Evolutionary conservation across 2,888 invertebrate genomes (phyloP).

Genomic region (Caenorhabditis sp.): DNA sequence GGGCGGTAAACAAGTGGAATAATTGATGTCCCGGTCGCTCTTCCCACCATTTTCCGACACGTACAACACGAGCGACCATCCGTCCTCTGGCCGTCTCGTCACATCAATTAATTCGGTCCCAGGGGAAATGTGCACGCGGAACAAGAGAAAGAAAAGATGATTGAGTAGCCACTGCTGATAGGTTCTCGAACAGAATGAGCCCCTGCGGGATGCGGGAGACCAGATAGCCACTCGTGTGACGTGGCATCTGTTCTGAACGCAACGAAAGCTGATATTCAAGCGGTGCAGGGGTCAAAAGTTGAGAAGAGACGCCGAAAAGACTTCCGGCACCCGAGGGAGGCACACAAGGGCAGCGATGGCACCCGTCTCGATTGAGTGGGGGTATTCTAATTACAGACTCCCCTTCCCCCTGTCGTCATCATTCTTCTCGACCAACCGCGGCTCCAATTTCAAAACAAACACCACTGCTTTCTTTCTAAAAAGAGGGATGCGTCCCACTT

Average conservation of each 20-base stretch:
- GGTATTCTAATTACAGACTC: slow-evolving; percentile 34
- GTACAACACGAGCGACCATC: slow-evolving; percentile 23
- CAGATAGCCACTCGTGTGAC: neutral
- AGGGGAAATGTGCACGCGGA: slow-evolving; percentile 34
- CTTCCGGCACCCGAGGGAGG: neutral
- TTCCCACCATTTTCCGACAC: slow-evolving; percentile 48
- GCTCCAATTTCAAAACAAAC: slow-evolving; percentile 41
- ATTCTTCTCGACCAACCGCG: slow-evolving; percentile 17
- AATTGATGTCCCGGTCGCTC: slow-evolving; percentile 43
- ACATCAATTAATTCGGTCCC: slow-evolving; percentile 51
- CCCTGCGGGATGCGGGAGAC: no score
- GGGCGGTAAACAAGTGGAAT: slow-evolving; percentile 46
- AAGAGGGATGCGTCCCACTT: neutral
- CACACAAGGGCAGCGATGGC: neutral
- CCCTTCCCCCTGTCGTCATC: neutral
- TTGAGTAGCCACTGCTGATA: slow-evolving; percentile 29
- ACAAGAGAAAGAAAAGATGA: slow-evolving; percentile 25
- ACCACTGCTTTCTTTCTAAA: slow-evolving; percentile 3
- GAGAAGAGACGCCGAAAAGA: slow-evolving; percentile 5
- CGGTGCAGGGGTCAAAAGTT: neutral
- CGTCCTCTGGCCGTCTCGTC: slow-evolving; percentile 28
- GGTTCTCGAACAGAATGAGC: slow-evolving; percentile 20
- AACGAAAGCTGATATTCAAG: no score
- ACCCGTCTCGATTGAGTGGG: slow-evolving; percentile 1
- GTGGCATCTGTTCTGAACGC: neutral